Evolutionary conservation across 2,797 vertebrate species (phyloP), one percentile per base, ranked within the genome.

Genomic region (Cyclopterus lumpus): DNA sequence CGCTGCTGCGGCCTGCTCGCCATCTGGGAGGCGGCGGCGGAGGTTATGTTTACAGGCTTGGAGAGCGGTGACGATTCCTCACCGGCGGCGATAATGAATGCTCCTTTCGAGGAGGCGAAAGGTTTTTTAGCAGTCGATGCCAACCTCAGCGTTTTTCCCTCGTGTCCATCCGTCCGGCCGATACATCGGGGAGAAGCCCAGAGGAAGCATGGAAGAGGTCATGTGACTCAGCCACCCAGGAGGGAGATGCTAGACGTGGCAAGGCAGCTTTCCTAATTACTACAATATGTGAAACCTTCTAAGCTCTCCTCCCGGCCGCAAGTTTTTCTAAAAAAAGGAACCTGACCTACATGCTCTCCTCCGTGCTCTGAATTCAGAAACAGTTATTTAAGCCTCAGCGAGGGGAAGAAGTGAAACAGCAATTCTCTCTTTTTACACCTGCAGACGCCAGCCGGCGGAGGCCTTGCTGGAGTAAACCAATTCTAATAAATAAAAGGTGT

Each of bases 291-390:
- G 84, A 75, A 83, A 82, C 70, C 83, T 80, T 68, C 79, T 80
- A 73, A 89, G 82, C 84, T 79, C 68, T 80, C 38, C 84, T 84
- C 77, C 61, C 30, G 10, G 77, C 71, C 55, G 10, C 59, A 76
- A 24, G 53, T 81, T 88, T 88, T 85, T 86, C 77, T 73, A 74
- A 81, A 77, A 81, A 77, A 88, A 76, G 73, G 73, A 83, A 60
- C 49, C 59, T 93, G 91, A 93, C 92, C 91, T 93, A 92, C 87
- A 91, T 93, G n/a, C 92, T 90, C 83, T 81, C 12, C 76, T 77
- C 49, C 67, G 9, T 51, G 83, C 85, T 88, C 88, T 71, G 73
- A 82, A 89, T 87, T 83, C 46, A 77, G 61, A 61, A 60, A 70
- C 86, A 32, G 66, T 34, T 80, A 32, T 61, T 58, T 67, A 81